Base-by-base conservation (phyloP, 2,797 vertebrate species). In the Orientallactaga sibirica region DNA sequence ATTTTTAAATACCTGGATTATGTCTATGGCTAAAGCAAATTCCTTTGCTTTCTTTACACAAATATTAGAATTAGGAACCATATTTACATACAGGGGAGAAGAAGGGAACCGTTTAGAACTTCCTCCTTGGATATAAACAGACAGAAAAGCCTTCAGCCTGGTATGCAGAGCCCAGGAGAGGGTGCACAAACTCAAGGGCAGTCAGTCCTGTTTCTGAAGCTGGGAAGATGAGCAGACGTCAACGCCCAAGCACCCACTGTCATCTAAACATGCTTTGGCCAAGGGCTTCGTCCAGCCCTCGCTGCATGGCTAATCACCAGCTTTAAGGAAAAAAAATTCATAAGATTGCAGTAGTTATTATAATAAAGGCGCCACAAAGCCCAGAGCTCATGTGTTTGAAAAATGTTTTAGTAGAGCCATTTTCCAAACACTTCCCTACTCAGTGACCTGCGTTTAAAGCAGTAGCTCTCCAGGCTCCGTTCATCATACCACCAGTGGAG, bases 1-100 rank as follows among this genome's bases (percentile, higher is more conserved):
- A 74, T 91, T 94, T 95, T 92, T 73, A 96, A 97, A 94, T 90
- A 82, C 94, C 91, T 88, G 88, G 94, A 88, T 92, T 94, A 95
- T 93, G 64, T 88, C 93, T 93, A 76, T 73, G 90, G 97, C 93
- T 22, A 7, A 94, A 55, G 67, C 43, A 85, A 77, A 74, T 93
- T 90, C 80, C 93, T 92, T 75, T 94, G 52, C 66, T 93, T 91
- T 95, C 92, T 94, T 95, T 96, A 96, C 73, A 91, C 76, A 95
- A 94, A 93, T 88, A 95, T 89, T 86, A 94, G 95, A 91, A 87
- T 76, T 29, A 55, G 94, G 80, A 96, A 95, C 92, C 77, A 88
- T 90, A 96, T 96, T 92, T 96, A 93, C 37, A 80, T 58, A 48
- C 22, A 92, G 55, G 64, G 62, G 88, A 95, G 91, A 95, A 95